phyloP scores from a whole-genome alignment of 2,113 vertebrate genomes.

The Limnothrissa miodon region DNA sequence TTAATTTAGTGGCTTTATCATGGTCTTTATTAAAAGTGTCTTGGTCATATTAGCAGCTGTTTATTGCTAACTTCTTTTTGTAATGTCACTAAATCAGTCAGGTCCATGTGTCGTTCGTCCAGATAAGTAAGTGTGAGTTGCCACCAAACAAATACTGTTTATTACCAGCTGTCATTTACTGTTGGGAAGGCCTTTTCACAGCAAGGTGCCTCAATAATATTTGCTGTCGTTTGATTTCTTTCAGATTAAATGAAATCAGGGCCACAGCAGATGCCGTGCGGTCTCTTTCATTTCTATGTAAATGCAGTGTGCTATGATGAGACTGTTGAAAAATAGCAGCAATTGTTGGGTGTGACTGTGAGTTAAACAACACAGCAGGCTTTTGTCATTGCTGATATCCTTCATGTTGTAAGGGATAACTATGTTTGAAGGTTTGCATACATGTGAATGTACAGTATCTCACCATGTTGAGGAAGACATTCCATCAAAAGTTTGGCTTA shows the following conservation, averaged over 20 bases:
- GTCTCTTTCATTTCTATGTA: conserved; percentile 34
- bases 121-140: neutral
- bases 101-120: neutral
- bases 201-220: neutral
- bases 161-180: neutral
- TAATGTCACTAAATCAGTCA: neutral
- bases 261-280: neutral
- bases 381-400: neutral
- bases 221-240: neutral
- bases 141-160: neutral
- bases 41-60: neutral
- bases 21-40: no score
- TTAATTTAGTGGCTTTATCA: no score
- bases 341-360: neutral
- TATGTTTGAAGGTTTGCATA: neutral
- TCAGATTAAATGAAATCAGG: conserved; percentile 15
- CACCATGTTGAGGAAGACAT: neutral
- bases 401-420: neutral
- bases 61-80: neutral
- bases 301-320: conserved; percentile 18
- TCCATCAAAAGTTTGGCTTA: neutral
- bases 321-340: neutral
- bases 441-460: neutral
- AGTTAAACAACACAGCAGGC: neutral
- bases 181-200: conserved; percentile 8